Conservation (phyloP, 2,113 vertebrate genomes). For the Coryphaenoides rupestris region DNA sequence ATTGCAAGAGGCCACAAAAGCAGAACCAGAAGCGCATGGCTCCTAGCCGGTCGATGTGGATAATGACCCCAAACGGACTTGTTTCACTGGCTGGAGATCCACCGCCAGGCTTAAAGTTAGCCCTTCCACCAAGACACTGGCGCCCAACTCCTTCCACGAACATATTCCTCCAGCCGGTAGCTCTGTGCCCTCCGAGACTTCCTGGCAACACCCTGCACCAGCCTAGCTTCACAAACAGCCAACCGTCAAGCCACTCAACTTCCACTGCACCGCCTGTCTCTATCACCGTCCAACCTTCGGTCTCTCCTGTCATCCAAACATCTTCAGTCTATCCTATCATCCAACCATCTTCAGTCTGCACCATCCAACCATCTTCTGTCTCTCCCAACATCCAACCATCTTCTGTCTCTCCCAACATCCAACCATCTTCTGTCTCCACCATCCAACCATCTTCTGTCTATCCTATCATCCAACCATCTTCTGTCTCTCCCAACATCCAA, state of each 20-base stretch:
- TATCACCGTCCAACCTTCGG: background rate
- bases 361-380: background rate
- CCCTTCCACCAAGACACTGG: background rate
- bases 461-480: background rate
- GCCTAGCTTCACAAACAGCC: too few species aligned
- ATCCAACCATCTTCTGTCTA: background rate
- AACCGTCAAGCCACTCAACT: too few species aligned
- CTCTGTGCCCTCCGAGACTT: background rate
- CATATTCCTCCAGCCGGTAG: background rate
- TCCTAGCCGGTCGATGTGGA: slow-evolving; percentile 62
- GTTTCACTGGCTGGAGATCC: slow-evolving; percentile 41
- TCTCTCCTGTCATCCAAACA: background rate
- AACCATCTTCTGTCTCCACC: background rate
- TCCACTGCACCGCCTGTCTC: background rate
- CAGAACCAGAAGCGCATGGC: background rate
- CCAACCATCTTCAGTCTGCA: background rate
- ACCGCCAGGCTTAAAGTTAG: background rate
- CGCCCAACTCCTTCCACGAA: background rate
- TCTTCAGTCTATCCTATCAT: background rate
- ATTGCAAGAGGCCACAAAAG: too few species aligned
- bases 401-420: background rate
- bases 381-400: background rate
- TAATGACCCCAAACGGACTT: slow-evolving; percentile 66
- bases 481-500: background rate
- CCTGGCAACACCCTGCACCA: background rate